Evolutionary conservation across 2,888 invertebrate species (phyloP).

Genomic region (Sarcophaga variegata): DNA sequence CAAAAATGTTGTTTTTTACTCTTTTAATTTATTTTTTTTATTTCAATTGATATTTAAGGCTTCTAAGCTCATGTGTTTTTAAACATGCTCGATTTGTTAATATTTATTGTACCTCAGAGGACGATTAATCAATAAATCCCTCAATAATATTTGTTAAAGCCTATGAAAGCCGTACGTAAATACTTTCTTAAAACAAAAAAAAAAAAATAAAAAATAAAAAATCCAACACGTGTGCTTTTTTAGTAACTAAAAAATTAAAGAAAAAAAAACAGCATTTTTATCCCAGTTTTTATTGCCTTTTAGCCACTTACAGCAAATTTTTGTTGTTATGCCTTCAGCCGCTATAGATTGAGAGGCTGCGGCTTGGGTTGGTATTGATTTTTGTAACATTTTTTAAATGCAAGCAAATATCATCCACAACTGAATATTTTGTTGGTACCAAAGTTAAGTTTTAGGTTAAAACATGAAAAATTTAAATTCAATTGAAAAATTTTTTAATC

Average conservation of each 20-base stretch:
- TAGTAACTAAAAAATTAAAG: background rate
- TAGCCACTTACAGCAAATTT: background rate
- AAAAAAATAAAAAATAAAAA: background rate
- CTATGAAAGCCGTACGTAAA: background rate
- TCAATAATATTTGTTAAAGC: constrained; percentile 42
- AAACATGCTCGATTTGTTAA: constrained; percentile 33
- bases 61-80: background rate
- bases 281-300: background rate
- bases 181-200: background rate
- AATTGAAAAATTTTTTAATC: too few species aligned
- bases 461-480: too few species aligned
- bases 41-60: too few species aligned
- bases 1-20: too few species aligned
- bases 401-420: too few species aligned
- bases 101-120: constrained; percentile 51
- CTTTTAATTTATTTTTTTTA: too few species aligned
- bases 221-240: background rate
- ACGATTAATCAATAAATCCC: constrained; percentile 48
- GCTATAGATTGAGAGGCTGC: too few species aligned
- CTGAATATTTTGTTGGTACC: too few species aligned
- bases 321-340: too few species aligned
- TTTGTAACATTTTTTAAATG: too few species aligned
- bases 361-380: too few species aligned
- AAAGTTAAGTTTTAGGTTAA: too few species aligned
- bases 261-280: background rate